phyloP scores from a whole-genome alignment of 1,140 invertebrate genomes.

The Conus betulinus region DNA sequence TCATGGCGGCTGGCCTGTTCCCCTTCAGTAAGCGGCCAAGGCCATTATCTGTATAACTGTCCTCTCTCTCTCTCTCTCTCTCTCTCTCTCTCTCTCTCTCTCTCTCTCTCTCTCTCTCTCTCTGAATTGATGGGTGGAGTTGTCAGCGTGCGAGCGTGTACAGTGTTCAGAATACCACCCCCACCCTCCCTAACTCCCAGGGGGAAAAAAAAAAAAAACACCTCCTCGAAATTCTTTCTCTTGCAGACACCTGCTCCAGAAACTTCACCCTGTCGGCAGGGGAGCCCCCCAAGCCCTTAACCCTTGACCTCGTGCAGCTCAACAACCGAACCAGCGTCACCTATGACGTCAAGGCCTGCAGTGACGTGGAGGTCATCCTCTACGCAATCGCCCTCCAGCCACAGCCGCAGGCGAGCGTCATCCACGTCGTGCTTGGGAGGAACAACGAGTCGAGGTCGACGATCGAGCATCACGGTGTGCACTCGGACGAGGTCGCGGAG shows the following conservation, averaged over 20 bases:
- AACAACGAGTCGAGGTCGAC: neutral
- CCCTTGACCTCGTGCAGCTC: neutral
- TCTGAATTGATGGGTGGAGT: neutral
- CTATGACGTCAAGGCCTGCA: neutral
- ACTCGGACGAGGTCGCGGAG: neutral
- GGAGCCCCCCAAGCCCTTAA: neutral
- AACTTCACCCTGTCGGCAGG: neutral
- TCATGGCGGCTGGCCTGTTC: too few species aligned
- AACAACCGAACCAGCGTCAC: conserved; percentile 1
- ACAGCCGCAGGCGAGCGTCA: neutral
- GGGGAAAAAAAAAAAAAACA: neutral
- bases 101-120: too few species aligned
- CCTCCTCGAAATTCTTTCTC: neutral
- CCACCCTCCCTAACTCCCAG: too few species aligned
- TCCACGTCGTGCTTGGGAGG: neutral
- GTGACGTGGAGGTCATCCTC: neutral
- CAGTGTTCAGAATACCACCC: neutral
- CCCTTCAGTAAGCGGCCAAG: too few species aligned
- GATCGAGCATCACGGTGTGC: too few species aligned
- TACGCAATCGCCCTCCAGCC: neutral
- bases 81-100: too few species aligned
- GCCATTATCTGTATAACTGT: too few species aligned
- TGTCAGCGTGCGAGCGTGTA: neutral
- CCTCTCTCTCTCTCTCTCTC: too few species aligned
- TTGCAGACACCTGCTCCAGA: neutral